Conservation (phyloP, 1,140 invertebrate genomes). For the Nebria ingens region DNA sequence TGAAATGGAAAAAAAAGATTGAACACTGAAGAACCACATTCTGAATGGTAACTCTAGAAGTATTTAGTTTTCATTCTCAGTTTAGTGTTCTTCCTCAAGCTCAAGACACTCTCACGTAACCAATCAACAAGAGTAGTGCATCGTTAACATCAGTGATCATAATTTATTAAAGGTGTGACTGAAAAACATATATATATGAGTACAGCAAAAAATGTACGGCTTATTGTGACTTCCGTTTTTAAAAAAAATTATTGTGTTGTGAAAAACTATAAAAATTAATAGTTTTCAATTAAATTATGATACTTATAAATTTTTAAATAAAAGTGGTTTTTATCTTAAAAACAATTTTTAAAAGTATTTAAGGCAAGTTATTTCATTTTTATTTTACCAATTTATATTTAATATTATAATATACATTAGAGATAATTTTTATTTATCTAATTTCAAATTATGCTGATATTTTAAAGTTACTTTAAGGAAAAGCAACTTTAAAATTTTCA, state of each 20-base stretch:
- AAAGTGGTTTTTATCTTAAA: too few species aligned
- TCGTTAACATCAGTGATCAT: background rate
- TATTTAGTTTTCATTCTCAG: slow-evolving; percentile 6
- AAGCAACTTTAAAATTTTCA: too few species aligned
- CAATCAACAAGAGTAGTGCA: slow-evolving; percentile 6
- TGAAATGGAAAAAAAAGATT: background rate
- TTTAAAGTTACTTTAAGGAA: too few species aligned
- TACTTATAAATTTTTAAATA: background rate
- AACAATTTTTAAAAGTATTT: too few species aligned
- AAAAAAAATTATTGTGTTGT: background rate
- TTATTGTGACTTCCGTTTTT: background rate
- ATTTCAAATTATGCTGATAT: too few species aligned
- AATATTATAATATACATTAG: too few species aligned
- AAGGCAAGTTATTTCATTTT: too few species aligned
- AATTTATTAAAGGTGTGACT: background rate
- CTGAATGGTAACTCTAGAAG: background rate
- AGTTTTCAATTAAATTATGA: background rate
- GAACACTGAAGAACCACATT: slow-evolving; percentile 1
- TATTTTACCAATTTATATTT: too few species aligned
- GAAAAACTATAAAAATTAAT: background rate
- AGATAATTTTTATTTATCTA: too few species aligned
- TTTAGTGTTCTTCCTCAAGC: background rate
- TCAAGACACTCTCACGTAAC: background rate
- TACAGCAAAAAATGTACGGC: background rate
- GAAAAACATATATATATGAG: too few species aligned